These are phyloP conservation scores for Aphodius sticticus DNA, from an alignment of 2,888 invertebrate genomes.

Conservation along the genomic window DNA sequence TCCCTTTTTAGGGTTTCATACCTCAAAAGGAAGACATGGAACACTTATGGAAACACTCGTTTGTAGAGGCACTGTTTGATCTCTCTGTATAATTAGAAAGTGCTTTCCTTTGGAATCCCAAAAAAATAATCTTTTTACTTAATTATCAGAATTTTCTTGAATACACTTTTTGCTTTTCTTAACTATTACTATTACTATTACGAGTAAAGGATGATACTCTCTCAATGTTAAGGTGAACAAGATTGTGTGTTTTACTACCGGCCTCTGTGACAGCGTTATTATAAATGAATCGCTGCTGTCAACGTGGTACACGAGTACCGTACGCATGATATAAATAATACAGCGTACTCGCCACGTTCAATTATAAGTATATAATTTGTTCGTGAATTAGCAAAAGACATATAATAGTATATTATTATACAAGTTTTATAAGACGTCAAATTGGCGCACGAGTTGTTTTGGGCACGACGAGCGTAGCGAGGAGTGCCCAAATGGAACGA, in stretches of 20 bases:
- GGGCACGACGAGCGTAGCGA: too few species aligned
- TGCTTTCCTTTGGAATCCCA: too few species aligned
- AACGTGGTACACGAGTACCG: neutral
- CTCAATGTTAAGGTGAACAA: neutral
- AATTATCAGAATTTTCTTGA: too few species aligned
- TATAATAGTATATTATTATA: too few species aligned
- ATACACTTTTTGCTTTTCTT: too few species aligned
- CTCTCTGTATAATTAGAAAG: too few species aligned
- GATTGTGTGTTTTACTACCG: neutral
- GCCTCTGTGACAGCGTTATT: neutral
- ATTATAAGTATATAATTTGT: neutral
- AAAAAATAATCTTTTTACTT: too few species aligned
- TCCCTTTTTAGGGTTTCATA: neutral
- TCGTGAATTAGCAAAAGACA: too few species aligned
- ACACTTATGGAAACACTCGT: neutral
- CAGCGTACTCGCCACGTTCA: neutral
- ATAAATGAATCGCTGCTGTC: neutral
- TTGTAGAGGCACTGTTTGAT: neutral
- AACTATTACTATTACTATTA: neutral
- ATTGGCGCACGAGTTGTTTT: too few species aligned
- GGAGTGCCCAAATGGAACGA: too few species aligned
- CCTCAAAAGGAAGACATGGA: conserved; percentile 5
- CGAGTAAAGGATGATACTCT: neutral
- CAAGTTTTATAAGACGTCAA: too few species aligned
- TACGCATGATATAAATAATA: neutral